These are phyloP conservation scores for Pammene fasciana DNA, from an alignment of 2,888 invertebrate genomes.

Conservation along the genomic window DNA sequence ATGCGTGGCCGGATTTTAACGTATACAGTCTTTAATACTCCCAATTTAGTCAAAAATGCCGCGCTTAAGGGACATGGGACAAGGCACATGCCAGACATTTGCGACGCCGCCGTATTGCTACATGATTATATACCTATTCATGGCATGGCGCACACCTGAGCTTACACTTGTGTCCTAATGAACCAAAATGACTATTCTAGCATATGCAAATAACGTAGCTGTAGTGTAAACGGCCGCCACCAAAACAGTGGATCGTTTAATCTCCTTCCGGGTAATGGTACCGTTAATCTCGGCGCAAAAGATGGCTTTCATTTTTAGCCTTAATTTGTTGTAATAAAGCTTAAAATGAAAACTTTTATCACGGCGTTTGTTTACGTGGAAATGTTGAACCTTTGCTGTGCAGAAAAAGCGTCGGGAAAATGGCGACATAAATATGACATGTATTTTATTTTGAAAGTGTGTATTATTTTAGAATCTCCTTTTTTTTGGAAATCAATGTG, in stretches of 20 bases:
- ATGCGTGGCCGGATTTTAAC: no score
- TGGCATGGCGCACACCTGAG: constrained; percentile 4
- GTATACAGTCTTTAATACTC: no score
- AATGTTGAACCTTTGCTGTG: not conserved
- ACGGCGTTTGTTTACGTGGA: no score
- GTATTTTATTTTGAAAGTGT: no score
- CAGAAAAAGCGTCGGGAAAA: not conserved
- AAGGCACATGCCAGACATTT: no score
- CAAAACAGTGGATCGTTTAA: not conserved
- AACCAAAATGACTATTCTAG: constrained; percentile 27
- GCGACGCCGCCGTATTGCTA: not conserved
- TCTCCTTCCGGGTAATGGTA: not conserved
- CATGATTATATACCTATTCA: constrained; percentile 8
- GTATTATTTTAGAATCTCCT: no score
- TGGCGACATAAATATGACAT: no score
- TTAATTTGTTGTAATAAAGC: not conserved
- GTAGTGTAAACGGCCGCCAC: constrained; percentile 1
- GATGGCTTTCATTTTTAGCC: not conserved
- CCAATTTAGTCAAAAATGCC: no score
- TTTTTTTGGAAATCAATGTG: no score
- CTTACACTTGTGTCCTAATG: constrained; percentile 25
- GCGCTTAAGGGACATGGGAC: no score
- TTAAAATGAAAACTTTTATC: no score
- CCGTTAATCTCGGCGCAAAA: not conserved
- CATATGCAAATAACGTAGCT: constrained; percentile 25